Evolutionary conservation across 2,797 vertebrate genomes (phyloP), one percentile per base, ranked within the genome.

Genomic region (Manis pentadactyla): DNA sequence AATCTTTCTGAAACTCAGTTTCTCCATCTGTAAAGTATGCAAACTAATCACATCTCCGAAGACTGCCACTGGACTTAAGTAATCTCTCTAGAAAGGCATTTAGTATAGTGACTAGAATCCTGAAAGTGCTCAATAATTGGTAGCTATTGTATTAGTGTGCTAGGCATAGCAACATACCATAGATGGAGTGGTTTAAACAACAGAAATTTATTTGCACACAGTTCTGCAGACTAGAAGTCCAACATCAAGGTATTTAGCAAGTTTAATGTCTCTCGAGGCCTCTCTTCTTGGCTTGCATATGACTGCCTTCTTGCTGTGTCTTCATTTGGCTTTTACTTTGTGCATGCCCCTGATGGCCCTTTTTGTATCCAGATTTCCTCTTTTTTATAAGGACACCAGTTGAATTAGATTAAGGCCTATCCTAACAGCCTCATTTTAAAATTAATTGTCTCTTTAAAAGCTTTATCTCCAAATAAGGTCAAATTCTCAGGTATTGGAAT

Each of bases 301-400:
- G 19, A 7, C 12, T 1, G 0, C 42, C 27, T 66, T 82, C 39
- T 14, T 15, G 23, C 5, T 63, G 2, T 25, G 2, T 90, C 63
- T 27, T 61, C 46, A 39, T 1, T 4, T 11, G 2, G 31, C 34
- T 15, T 59, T 77, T 78, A 21, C 31, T 83, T 3, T 71, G 9
- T n/a, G 4, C 12, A 1, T 3, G 37, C 0, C 23, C 0, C 4
- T 3, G 3, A 8, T 6, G 4, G 39, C 12, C n/a, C 7, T 73
- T 53, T 53, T 74, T 15, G 2, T 73, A 4, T 46, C 49, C 14
- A 69, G 25, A 59, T 51, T 71, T 34, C 29, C 46, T 89, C 12
- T 69, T 63, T 46, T 13, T 42, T 61, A 9, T 13, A 29, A 79
- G 29, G 9, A 37, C 6, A n/a, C 13, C 27, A 21, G 11, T 90